Conservation (phyloP, 2,888 invertebrate genomes). For the Celastrina argiolus region DNA sequence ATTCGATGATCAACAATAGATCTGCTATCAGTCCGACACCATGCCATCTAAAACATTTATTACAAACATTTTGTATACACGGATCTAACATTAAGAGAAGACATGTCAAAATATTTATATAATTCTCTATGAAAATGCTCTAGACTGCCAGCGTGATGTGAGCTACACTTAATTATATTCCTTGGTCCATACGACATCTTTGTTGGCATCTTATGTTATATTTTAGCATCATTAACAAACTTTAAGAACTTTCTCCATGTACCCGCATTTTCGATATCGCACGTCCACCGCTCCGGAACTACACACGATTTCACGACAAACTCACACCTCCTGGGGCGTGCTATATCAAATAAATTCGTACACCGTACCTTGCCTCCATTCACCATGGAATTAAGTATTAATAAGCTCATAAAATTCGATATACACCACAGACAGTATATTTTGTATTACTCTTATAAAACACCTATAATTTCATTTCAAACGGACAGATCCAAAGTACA, state of each 20-base stretch:
- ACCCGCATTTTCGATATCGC: conserved; percentile 36
- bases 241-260: conserved; percentile 39
- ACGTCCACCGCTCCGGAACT: conserved; percentile 26
- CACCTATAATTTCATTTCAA: conserved; percentile 50
- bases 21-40: conserved; percentile 65
- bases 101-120: conserved; percentile 58
- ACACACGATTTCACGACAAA: background rate
- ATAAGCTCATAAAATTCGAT: conserved; percentile 78
- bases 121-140: conserved; percentile 52
- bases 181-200: conserved; percentile 73
- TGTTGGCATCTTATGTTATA: conserved; percentile 72
- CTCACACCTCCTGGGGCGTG: conserved; percentile 41
- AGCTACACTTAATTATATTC: conserved; percentile 67
- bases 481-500: conserved; percentile 68
- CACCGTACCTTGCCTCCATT: conserved; percentile 49
- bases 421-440: conserved; percentile 73
- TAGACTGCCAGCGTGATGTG: conserved; percentile 66
- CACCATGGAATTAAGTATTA: conserved; percentile 68
- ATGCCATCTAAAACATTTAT: conserved; percentile 62
- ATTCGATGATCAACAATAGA: conserved; percentile 33
- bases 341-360: conserved; percentile 53
- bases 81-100: conserved; percentile 64
- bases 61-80: conserved; percentile 69
- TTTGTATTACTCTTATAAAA: conserved; percentile 63
- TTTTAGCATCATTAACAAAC: conserved; percentile 39